Evolutionary conservation across 2,797 vertebrate species (phyloP), one percentile per base, ranked within the genome.

Genomic region (Poecilia wingei): DNA sequence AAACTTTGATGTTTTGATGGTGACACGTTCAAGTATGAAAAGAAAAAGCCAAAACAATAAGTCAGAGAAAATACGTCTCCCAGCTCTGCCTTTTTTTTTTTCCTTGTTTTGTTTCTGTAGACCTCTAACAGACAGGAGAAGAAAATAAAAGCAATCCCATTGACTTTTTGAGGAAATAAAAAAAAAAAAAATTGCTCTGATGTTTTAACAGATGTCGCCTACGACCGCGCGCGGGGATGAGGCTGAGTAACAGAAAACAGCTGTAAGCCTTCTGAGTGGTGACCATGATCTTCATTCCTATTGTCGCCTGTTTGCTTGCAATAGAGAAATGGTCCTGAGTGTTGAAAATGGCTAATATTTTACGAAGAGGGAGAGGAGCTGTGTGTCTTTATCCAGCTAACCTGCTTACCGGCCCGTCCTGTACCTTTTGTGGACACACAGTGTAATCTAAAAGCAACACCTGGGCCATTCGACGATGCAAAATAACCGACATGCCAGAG

Each of bases 391-490:
- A 89, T 94, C 90, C 89, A 66, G 87, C 93, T 95, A 96, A 96
- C 94, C 90, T 92, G 95, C 96, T 96, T 96, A 95, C 86, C 92
- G 89, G 83, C 86, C 85, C 91, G 86, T 90, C 79, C 87, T 83
- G 85, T 74, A 79, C 84, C 85, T 78, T 31, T 84, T 88, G 90
- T 87, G 91, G 93, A 86, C 79, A 79, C 90, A 88, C 93, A 61
- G 87, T 90, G 90, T 95, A 96, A 96, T 96, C 96, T 95, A 92
- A 95, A 94, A 95, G 92, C 92, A 95, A 95, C 96, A 96, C 96
- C 96, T 96, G 95, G 95, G 91, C 92, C 82, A 84, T 90, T 33
- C 81, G 82, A 86, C 86, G 33, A 93, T 88, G 92, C 91, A 91
- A 93, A 92, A 94, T 87, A 88, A 91, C 94, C 83, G 13, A 85